Evolutionary conservation across 2,113 vertebrate genomes (phyloP), one percentile per base, ranked within the genome.

Genomic region (Macaca mulatta): DNA sequence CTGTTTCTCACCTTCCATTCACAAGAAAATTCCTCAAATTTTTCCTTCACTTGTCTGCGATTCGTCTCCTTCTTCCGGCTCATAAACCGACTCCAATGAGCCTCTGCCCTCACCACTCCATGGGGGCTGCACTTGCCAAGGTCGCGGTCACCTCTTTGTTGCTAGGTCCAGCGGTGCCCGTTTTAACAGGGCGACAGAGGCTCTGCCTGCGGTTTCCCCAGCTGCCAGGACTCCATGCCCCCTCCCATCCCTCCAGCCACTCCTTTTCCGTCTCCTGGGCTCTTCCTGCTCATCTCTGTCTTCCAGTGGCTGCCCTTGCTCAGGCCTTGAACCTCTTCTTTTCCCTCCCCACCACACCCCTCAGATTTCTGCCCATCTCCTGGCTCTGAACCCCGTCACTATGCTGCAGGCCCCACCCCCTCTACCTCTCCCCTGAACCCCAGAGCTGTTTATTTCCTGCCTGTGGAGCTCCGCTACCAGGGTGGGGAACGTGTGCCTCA

Each of bases 401-500:
- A 18, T 0, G 4, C 40, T 11, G 30, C n/a, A 38, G 7, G 9
- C 22, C 50, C 79, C 9, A 9, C 1, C 45, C 45, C 45, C 45
- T 48, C 45, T 48, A 48, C 45, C 45, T 48, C 45, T 48, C 32
- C 9, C 7, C 30, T 4, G 32, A 18, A 17, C 80, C 6, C 0
- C 20, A 12, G 45, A 13, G 6, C 16, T 9, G 7, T 80, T 52
- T 67, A 10, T 48, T 48, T 43, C 1, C 5, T 12, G 25, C 32
- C 9, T 6, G 4, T 2, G 55, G 3, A 50, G 48, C 27, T 30
- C 52, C 20, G 38, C 67, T 13, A 0, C 0, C 1, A 17, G 48
- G 57, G 25, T 0, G 18, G 0, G 18, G 7, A 32, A 4, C 1
- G 12, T 6, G 16, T 0, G 0, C 61, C 40, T 12, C 0, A 2